Base-by-base conservation (phyloP, 2,888 invertebrate species). In the Chymomyza amoena region DNA sequence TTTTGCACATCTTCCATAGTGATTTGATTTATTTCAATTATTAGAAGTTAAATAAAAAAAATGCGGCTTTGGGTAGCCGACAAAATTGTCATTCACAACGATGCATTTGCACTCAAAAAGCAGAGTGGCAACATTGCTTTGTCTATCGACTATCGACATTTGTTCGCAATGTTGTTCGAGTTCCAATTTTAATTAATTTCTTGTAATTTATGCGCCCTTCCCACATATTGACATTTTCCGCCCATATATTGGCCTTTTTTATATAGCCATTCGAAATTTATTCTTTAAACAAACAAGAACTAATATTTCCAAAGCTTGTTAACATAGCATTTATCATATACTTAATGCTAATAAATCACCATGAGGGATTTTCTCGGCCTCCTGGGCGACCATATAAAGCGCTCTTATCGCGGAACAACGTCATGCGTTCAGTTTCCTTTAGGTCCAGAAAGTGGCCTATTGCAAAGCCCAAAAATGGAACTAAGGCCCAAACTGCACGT, bases 1-100 rank as follows among this genome's bases (percentile, higher is more conserved):
- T 97, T 95, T 90, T 98, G 98, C 10, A 99, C 98, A 86, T 97
- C 97, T 92, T 96, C 95, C 82, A 93, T 92, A 93, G 45, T 92
- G 93, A 13, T 64, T 20, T 54, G 65, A 64, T 32, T 63, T 0
- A 18, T 52, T 16, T 15, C n/a, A n/a, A 54, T 54, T 54, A 18
- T 16, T 20, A 28, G 6, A 16, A 16, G 20, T 18, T 54, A 54
- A n/a, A 10, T 20, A 18, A 16, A 59, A 15, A 18, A 59, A 60
- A 28, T 9, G 32, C 36, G 18, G 60, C 60, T 32, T 36, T 18
- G 1, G 6, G 5, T 28, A 32, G 18, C 54, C 16, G 39, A 45
- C 39, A 54, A 54, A 18, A 25, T 6, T 32, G 60, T 28, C 32
- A 60, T 60, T 28, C 60, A 36, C 36, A 60, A 60, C 2, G 16